Evolutionary conservation across 2,888 invertebrate species (phyloP).

Genomic region (Galeopsomyia nigrocyanea): DNA sequence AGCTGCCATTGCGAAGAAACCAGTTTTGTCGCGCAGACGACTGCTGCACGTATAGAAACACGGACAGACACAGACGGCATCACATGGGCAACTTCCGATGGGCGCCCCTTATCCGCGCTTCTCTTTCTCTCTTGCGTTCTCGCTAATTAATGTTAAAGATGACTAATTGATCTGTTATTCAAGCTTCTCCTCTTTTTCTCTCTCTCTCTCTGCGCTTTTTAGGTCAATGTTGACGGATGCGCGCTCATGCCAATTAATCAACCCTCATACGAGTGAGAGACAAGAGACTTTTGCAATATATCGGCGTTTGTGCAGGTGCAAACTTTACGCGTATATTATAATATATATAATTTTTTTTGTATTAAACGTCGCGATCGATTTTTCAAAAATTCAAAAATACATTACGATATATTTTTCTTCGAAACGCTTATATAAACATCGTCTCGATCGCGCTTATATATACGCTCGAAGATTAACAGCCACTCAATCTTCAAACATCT

Average conservation of each 20-base stretch:
- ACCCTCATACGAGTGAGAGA: slow-evolving; percentile 7
- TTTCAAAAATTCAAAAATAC: not conserved
- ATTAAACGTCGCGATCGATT: too few relatives aligned
- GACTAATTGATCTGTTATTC: slow-evolving; percentile 50
- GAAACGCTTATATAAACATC: not conserved
- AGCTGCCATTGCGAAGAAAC: slow-evolving; percentile 14
- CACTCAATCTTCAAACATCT: slow-evolving; percentile 2
- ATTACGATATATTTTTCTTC: too few relatives aligned
- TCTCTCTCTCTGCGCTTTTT: slow-evolving; percentile 25
- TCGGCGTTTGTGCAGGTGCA: not conserved
- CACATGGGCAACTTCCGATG: slow-evolving; percentile 32
- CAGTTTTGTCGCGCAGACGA: slow-evolving; percentile 18
- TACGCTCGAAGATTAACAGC: not conserved
- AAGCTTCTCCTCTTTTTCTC: slow-evolving; percentile 29
- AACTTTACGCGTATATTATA: too few relatives aligned
- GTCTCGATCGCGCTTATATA: not conserved
- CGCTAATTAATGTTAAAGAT: slow-evolving; percentile 49
- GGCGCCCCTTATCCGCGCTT: slow-evolving; percentile 39
- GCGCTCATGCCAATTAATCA: slow-evolving; percentile 38
- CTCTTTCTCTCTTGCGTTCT: slow-evolving; percentile 14
- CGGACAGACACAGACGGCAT: too few relatives aligned
- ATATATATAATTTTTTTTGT: too few relatives aligned
- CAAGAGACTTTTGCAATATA: not conserved
- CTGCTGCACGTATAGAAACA: not conserved
- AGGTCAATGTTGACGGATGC: slow-evolving; percentile 40